Evolutionary conservation across 2,113 vertebrate genomes (phyloP).

Genomic region (Meleagris gallopavo): DNA sequence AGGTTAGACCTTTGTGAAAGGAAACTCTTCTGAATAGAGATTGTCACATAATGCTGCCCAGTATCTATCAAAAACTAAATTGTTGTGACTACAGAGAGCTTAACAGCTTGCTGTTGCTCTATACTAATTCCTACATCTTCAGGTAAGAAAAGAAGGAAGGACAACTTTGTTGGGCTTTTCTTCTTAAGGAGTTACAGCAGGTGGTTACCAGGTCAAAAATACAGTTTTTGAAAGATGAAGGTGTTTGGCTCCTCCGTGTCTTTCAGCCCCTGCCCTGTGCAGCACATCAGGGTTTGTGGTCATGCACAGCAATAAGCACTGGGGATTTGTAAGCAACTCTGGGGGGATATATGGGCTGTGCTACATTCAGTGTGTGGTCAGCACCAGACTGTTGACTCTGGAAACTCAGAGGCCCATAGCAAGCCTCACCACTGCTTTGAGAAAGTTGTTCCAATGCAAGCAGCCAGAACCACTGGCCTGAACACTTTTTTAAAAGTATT

Average conservation of each 20-base stretch:
- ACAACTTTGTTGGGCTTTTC: neutral
- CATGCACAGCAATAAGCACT: neutral
- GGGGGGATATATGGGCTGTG: neutral
- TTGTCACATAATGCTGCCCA: neutral
- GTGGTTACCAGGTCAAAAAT: neutral
- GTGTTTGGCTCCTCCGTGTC: neutral
- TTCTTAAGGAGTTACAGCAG: neutral
- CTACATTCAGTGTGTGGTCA: accelerated
- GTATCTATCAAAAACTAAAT: neutral
- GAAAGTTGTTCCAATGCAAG: neutral
- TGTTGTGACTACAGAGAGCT: neutral
- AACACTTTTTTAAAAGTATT: neutral
- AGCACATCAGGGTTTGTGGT: neutral
- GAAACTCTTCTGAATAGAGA: neutral
- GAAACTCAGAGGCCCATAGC: neutral
- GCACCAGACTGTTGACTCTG: neutral
- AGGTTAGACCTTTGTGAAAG: neutral
- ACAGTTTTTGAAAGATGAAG: neutral
- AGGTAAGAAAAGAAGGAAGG: neutral
- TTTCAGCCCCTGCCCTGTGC: neutral
- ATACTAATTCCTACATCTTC: neutral
- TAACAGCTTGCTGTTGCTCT: neutral
- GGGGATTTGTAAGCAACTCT: neutral
- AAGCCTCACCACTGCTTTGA: neutral
- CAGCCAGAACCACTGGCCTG: neutral